Conservation (phyloP, 2,113 vertebrate genomes). For the Sapayoa aenigma region DNA sequence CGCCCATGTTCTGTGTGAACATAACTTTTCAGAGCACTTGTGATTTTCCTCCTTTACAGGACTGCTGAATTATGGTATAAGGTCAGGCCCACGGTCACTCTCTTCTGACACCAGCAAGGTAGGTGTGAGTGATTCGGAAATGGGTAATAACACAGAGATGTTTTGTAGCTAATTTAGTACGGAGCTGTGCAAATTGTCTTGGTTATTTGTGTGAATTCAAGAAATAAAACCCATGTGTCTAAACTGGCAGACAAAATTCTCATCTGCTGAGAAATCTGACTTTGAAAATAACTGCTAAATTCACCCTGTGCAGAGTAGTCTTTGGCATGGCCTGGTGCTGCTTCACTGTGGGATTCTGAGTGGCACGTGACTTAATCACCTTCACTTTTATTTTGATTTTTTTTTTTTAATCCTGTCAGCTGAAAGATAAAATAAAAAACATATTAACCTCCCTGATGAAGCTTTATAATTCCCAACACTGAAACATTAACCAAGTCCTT, state of each 20-base stretch:
- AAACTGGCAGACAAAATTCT: neutral
- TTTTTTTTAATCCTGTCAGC: conserved; percentile 4
- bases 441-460: conserved; percentile 47
- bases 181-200: neutral
- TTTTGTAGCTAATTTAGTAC: neutral
- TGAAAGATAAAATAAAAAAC: conserved; percentile 47
- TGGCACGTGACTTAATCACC: conserved; percentile 17
- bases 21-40: conserved; percentile 36
- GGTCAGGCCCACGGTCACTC: neutral
- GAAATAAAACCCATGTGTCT: neutral
- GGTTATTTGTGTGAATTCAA: neutral
- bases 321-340: neutral
- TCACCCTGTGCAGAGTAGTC: neutral
- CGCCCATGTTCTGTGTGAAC: neutral
- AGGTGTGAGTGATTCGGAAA: conserved; percentile 12
- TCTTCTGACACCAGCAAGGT: neutral
- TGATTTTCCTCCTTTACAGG: conserved; percentile 22
- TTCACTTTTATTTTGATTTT: neutral
- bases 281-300: conserved; percentile 18
- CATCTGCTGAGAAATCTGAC: neutral
- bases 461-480: conserved; percentile 46
- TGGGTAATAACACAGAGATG: neutral
- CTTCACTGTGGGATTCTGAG: neutral
- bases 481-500: conserved; percentile 58
- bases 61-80: neutral